Evolutionary conservation across 2,888 invertebrate species (phyloP), one percentile per base, ranked within the genome.

Genomic region (Gryllus longicercus): DNA sequence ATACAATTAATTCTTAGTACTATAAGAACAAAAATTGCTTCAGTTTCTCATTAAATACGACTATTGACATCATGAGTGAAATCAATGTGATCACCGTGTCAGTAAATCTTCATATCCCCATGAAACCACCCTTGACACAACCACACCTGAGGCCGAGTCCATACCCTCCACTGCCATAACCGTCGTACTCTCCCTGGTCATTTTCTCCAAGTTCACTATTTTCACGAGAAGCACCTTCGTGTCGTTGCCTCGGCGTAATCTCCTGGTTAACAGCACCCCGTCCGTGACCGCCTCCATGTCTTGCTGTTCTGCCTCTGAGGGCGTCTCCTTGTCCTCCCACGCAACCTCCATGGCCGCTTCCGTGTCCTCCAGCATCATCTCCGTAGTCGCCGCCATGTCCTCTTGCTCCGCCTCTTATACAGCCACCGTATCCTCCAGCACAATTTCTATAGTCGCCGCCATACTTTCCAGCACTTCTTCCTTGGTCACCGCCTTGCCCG

Each of bases 261-360:
- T 11, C 74, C 21, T 74, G 16, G 16, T 23, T 23, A 2, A n/a
- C 74, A 74, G 1, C 38, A 8, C 38, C 38, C 38, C 8, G 8
- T 38, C 38, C 81, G 49, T 12, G 23, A n/a, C 80, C 50, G 77
- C 78, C 3, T 81, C 82, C 16, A 38, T 38, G 8, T 38, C 38
- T 38, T 38, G 8, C 8, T 8, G 38, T 38, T 8, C 38, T 38
- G 8, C 79, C 78, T 10, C 80, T 80, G 16, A 63, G 63, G 38
- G 76, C 79, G n/a, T 79, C 77, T 21, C 23, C 11, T 74, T 23
- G 21, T 21, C 74, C 74, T 11, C n/a, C 8, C 4, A 38, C 74
- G 16, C 74, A 11, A 74, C 74, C n/a, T n/a, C 74, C 80, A 63
- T 81, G 79, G 11, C 81, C 82, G 11, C 79, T 80, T 16, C 75